Percentiles rank a stretch among this genome's conserved stretches.
Evolutionary conservation across 2,797 vertebrate genomes (phyloP).

Genomic region (Poecilia gillii): DNA sequence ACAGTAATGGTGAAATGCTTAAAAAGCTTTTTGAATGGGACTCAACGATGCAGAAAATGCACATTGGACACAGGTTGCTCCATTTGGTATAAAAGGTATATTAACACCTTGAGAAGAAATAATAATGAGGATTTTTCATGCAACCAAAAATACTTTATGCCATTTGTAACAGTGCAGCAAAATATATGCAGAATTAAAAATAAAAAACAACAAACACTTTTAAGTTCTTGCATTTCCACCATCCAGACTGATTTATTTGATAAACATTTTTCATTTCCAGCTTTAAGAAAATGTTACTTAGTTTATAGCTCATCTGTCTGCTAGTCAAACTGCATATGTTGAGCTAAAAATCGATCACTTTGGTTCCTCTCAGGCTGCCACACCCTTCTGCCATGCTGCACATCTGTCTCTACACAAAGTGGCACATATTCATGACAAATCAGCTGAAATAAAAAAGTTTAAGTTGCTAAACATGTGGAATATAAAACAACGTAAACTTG

Average conservation of each 20-base stretch:
- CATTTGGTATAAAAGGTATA: not conserved
- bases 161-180: not conserved
- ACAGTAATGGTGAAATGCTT: not conserved
- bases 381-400: constrained; percentile 1
- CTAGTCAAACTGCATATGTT: not conserved
- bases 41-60: not conserved
- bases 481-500: not conserved
- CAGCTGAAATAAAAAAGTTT: not conserved
- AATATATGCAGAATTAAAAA: not conserved
- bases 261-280: not conserved
- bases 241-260: not conserved
- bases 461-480: not conserved
- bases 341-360: not conserved
- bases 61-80: not conserved
- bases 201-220: not conserved
- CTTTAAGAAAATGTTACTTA: not conserved
- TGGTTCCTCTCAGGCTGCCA: constrained; percentile 9
- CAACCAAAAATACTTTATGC: not conserved
- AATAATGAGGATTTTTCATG: not conserved
- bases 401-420: not conserved
- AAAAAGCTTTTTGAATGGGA: not conserved
- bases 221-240: not conserved
- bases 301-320: not conserved
- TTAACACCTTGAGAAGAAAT: not conserved
- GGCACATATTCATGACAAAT: not conserved